These are phyloP conservation scores for Chrysoperla carnea DNA, from an alignment of 1,140 invertebrate species.

Conservation along the genomic window DNA sequence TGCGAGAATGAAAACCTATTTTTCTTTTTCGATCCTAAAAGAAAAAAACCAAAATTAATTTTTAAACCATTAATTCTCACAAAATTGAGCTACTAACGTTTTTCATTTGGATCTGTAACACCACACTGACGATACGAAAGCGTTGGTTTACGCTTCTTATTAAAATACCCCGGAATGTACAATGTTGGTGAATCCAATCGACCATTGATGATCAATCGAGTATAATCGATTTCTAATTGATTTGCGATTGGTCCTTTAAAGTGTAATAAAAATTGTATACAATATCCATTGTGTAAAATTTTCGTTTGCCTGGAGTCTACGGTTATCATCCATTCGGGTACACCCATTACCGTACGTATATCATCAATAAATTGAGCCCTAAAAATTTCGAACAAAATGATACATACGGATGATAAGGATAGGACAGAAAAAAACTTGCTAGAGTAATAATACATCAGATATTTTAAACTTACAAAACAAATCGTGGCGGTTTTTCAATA, in stretches of 20 bases:
- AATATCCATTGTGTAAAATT: slow-evolving; percentile 54
- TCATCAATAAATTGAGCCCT: slow-evolving; percentile 75
- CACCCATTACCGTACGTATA: slow-evolving; percentile 61
- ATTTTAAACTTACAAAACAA: slow-evolving; percentile 55
- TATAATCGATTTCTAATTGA: slow-evolving; percentile 60
- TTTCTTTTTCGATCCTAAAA: no score
- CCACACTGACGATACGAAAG: slow-evolving; percentile 56
- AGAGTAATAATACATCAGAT: no score
- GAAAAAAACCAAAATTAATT: no score
- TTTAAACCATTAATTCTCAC: no score
- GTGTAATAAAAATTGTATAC: slow-evolving; percentile 75
- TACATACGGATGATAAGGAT: neutral
- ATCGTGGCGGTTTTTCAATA: slow-evolving; percentile 68
- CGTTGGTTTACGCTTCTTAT: slow-evolving; percentile 47
- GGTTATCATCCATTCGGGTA: slow-evolving; percentile 78
- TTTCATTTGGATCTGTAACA: slow-evolving; percentile 49
- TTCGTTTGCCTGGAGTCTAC: slow-evolving; percentile 68
- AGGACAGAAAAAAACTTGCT: neutral
- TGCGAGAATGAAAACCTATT: no score
- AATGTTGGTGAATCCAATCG: slow-evolving; percentile 54
- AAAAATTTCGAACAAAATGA: slow-evolving; percentile 7
- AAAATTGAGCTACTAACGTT: slow-evolving; percentile 20
- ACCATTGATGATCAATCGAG: slow-evolving; percentile 49
- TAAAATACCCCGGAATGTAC: slow-evolving; percentile 56
- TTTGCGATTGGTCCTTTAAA: slow-evolving; percentile 68